Evolutionary conservation across 2,113 vertebrate species (phyloP).

Genomic region (Hoplias malabaricus): DNA sequence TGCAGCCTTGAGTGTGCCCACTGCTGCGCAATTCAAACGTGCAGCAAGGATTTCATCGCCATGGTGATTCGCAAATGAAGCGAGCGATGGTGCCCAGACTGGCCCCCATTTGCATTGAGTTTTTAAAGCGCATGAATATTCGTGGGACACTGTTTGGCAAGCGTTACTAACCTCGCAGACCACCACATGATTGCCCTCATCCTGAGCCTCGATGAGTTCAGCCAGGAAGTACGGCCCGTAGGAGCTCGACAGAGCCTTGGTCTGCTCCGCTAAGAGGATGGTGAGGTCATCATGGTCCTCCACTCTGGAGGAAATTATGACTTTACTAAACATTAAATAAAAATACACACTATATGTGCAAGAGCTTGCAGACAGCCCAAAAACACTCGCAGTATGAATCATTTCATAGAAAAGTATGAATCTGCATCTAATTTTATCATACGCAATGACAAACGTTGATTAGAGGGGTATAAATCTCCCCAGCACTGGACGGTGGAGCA

Average conservation of each 20-base stretch:
- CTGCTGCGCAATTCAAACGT: slow-evolving; percentile 9
- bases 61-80: background rate
- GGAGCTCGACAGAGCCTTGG: slow-evolving; percentile 56
- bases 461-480: too few relatives aligned
- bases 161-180: slow-evolving; percentile 84
- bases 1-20: slow-evolving; percentile 9
- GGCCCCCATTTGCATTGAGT: background rate
- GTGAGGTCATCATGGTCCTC: slow-evolving; percentile 86
- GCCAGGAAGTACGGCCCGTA: slow-evolving; percentile 74
- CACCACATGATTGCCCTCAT: slow-evolving; percentile 70
- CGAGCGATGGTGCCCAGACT: background rate
- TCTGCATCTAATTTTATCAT: too few relatives aligned
- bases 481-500: too few relatives aligned
- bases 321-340: too few relatives aligned
- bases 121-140: background rate
- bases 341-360: too few relatives aligned
- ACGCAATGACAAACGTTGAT: too few relatives aligned
- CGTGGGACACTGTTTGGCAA: background rate
- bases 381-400: too few relatives aligned
- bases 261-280: slow-evolving; percentile 70
- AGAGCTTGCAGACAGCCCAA: too few relatives aligned
- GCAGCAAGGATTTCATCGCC: background rate
- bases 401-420: too few relatives aligned
- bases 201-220: slow-evolving; percentile 78
- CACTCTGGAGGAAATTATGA: slow-evolving; percentile 70